Base-by-base conservation (phyloP, 2,113 vertebrate genomes). In the Tricholaema leucomelas region DNA sequence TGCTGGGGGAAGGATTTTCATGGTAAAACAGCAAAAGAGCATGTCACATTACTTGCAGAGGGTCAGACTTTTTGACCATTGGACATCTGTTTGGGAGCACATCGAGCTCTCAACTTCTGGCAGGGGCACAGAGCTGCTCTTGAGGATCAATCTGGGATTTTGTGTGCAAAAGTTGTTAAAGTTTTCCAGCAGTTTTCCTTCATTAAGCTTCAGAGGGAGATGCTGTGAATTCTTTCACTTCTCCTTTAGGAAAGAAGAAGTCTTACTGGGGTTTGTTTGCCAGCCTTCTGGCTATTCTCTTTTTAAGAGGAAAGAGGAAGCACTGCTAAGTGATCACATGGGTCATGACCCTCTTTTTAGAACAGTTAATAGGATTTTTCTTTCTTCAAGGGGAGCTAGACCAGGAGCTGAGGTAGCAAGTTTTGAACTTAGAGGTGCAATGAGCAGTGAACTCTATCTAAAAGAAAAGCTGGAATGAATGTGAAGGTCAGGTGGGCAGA, bases 321-420 rank as follows among this genome's bases (percentile, higher is more conserved):
- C 55, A 76, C 36, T 50, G 59, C 8, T 82, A 63, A 91, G 46
- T 76, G 78, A 89, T 87, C 71, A 52, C 33, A 46, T 59, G 69
- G 78, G 71, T 90, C 60, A 50, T 70, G 64, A 85, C 46, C 72
- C 16, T 67, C 74, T 92, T 89, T 80, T 81, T 92, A 18, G 48
- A 73, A 46, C 92, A 82, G 28, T 87, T 92, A 82, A 92, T 79
- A 48, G n/a, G 42, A 77, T 82, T 93, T 94, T 76, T 88, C 21
- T 87, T 90, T 69, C 59, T 90, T 90, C 15, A 18, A 69, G 77
- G 20, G 6, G 42, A 74, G 9, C 36, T 70, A 42, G 81, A 66
- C 28, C 63, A 77, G 31, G 81, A 88, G 84, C 63, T 92, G 78
- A 92, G 23, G 33, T 38, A 81, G 55, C 78, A 89, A 88, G 33